Conservation (phyloP, 2,113 vertebrate genomes). For the Pantherophis guttatus region DNA sequence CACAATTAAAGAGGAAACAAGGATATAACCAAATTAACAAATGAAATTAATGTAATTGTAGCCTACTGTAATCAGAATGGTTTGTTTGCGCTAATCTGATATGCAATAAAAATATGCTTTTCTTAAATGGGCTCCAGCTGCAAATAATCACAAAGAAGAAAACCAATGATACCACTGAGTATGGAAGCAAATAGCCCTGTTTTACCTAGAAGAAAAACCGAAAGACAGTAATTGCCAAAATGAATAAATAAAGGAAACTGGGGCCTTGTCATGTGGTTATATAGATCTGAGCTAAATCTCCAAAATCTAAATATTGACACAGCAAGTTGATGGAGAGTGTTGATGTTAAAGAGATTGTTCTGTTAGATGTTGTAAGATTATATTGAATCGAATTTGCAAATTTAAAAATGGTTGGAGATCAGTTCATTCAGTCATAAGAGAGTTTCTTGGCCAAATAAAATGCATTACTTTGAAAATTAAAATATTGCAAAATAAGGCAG, state of each 20-base stretch:
- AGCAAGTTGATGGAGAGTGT: background rate
- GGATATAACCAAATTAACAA: slow-evolving; percentile 86
- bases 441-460: background rate
- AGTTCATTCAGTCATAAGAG: background rate
- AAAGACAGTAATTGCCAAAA: slow-evolving; percentile 9
- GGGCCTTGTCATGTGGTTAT: slow-evolving; percentile 2
- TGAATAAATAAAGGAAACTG: slow-evolving; percentile 25
- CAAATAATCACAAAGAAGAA: slow-evolving; percentile 84
- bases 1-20: slow-evolving; percentile 83
- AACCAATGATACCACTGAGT: slow-evolving; percentile 50
- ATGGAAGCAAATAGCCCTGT: slow-evolving; percentile 43
- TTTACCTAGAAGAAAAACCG: slow-evolving; percentile 49
- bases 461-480: background rate
- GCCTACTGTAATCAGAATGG: slow-evolving; percentile 78
- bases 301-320: background rate
- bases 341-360: background rate
- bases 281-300: slow-evolving; percentile 5
- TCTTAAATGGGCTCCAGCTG: slow-evolving; percentile 81
- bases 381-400: background rate
- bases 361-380: background rate
- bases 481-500: background rate
- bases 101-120: slow-evolving; percentile 82
- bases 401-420: background rate
- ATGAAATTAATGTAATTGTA: slow-evolving; percentile 88
- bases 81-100: slow-evolving; percentile 90